Evolutionary conservation across 2,797 vertebrate species (phyloP).

Genomic region (Melanotaenia trifasciata): DNA sequence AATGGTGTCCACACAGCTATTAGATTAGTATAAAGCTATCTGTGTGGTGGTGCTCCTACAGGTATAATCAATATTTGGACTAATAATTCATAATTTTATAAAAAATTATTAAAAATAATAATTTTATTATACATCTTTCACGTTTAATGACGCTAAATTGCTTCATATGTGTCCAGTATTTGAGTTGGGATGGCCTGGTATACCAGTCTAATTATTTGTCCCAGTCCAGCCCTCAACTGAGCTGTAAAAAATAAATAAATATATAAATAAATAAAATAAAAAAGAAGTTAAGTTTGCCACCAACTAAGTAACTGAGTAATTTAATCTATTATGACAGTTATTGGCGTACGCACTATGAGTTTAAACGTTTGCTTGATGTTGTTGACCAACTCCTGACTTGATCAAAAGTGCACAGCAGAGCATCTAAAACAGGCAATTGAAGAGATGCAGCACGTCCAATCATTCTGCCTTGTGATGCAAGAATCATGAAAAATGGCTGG

Average conservation of each 20-base stretch:
- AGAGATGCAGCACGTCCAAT: neutral
- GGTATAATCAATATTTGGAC: too few relatives aligned
- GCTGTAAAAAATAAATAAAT: neutral
- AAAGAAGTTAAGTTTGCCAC: neutral
- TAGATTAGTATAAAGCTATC: too few relatives aligned
- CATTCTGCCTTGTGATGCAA: neutral
- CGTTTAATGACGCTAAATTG: too few relatives aligned
- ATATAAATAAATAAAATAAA: too few relatives aligned
- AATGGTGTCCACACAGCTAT: too few relatives aligned
- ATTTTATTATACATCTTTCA: too few relatives aligned
- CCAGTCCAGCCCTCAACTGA: too few relatives aligned
- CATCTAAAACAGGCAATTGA: neutral
- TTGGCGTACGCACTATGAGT: neutral
- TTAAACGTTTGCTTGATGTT: neutral
- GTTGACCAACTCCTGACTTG: neutral
- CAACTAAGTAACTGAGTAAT: neutral
- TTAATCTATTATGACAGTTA: neutral
- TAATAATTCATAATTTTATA: too few relatives aligned
- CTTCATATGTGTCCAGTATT: too few relatives aligned
- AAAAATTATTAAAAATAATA: too few relatives aligned
- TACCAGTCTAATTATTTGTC: accelerated
- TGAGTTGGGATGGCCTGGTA: too few relatives aligned
- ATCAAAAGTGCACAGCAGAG: neutral
- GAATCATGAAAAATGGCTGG: neutral
- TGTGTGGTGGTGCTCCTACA: too few relatives aligned